Evolutionary conservation across 2,888 invertebrate genomes (phyloP).

Genomic region (Pterostichus niger): DNA sequence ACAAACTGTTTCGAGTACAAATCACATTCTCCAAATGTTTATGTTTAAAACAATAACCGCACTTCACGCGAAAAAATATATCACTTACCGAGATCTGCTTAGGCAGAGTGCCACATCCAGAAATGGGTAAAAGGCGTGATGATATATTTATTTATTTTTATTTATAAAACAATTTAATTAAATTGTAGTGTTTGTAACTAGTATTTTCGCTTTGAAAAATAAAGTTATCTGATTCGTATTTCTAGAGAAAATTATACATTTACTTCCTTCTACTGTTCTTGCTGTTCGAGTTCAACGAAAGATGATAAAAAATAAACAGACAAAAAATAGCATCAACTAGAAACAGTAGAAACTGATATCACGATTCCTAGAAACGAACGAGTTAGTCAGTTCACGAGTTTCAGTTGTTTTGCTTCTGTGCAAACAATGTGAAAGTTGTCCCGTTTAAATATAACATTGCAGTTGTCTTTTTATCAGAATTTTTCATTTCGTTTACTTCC

Average conservation of each 20-base stretch:
- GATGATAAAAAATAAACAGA: slow-evolving; percentile 23
- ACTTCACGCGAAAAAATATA: too few species aligned
- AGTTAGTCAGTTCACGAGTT: slow-evolving; percentile 36
- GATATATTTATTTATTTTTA: too few species aligned
- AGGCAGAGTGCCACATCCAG: too few species aligned
- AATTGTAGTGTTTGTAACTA: too few species aligned
- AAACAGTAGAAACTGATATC: slow-evolving; percentile 37
- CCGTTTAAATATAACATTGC: slow-evolving; percentile 54
- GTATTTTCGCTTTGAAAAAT: not conserved
- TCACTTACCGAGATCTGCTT: too few species aligned
- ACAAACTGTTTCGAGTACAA: too few species aligned
- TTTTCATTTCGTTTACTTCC: not conserved
- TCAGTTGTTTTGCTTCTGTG: slow-evolving; percentile 40
- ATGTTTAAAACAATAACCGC: too few species aligned
- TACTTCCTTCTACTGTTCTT: slow-evolving; percentile 27
- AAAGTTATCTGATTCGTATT: slow-evolving; percentile 15
- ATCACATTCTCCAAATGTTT: too few species aligned
- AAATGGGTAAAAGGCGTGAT: too few species aligned
- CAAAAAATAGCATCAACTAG: slow-evolving; percentile 11
- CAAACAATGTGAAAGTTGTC: slow-evolving; percentile 61
- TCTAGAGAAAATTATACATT: slow-evolving; percentile 23
- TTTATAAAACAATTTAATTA: too few species aligned
- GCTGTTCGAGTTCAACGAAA: slow-evolving; percentile 7
- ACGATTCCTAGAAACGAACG: slow-evolving; percentile 17
- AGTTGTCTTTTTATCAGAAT: slow-evolving; percentile 22